phyloP scores from a whole-genome alignment of 2,888 invertebrate genomes.

The Nomada fucata region DNA sequence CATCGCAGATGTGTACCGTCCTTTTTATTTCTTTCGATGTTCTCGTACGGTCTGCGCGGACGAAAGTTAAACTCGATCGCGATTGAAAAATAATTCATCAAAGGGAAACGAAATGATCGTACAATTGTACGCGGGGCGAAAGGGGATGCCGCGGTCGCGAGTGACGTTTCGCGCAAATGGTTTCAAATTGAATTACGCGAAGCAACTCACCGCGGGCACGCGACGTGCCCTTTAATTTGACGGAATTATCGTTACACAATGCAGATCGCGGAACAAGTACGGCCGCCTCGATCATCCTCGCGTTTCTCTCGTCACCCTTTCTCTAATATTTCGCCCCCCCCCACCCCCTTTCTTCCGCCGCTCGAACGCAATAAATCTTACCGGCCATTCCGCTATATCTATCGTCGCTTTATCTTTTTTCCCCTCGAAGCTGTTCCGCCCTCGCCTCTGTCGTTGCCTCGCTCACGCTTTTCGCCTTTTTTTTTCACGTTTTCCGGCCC shows the following conservation, averaged over 20 bases:
- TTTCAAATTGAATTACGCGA: not conserved
- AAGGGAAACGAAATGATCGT: no score
- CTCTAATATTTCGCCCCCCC: conserved; percentile 6
- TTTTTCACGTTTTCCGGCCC: not conserved
- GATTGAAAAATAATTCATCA: no score
- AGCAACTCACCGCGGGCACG: not conserved
- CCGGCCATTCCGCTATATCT: conserved; percentile 10
- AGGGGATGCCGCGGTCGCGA: not conserved
- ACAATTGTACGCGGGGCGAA: no score
- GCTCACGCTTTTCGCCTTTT: not conserved
- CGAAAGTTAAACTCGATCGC: no score
- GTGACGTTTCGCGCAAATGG: not conserved
- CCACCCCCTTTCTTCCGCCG: not conserved
- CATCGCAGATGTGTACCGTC: not conserved
- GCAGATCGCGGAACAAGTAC: not conserved
- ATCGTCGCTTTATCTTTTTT: not conserved
- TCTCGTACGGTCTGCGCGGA: no score
- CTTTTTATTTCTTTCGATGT: no score
- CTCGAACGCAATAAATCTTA: conserved; percentile 44
- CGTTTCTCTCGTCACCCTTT: not conserved
- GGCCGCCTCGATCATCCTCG: not conserved
- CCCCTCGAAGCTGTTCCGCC: not conserved
- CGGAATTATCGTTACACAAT: not conserved
- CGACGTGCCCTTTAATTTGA: not conserved
- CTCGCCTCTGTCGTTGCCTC: not conserved